A percentile compares a stretch with the other conserved stretches of the same genome.
These are phyloP conservation scores for Pomatorhinus ruficollis DNA, from an alignment of 2,113 vertebrate genomes.

Conservation along the genomic window DNA sequence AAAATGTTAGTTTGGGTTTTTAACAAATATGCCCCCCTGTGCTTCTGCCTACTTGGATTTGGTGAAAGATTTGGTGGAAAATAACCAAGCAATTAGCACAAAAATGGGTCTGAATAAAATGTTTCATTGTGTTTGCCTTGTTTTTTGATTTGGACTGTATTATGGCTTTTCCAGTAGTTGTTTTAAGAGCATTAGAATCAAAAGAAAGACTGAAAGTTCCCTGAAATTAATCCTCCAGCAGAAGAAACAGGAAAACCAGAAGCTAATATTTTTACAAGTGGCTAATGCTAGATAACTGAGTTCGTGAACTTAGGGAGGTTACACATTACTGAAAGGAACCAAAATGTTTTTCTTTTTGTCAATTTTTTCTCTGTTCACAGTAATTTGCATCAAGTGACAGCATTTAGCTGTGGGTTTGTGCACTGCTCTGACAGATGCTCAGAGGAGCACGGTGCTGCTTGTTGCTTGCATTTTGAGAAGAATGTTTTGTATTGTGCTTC, in stretches of 20 bases:
- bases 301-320: slow-evolving; percentile 55
- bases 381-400: background rate
- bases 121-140: background rate
- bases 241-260: slow-evolving; percentile 70
- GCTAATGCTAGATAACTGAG: slow-evolving; percentile 70
- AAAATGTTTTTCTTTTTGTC: background rate
- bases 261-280: slow-evolving; percentile 74
- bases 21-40: background rate
- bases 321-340: background rate
- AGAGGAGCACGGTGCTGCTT: background rate
- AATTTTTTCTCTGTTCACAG: background rate
- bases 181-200: slow-evolving; percentile 50
- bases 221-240: slow-evolving; percentile 62
- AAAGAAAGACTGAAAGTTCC: slow-evolving; percentile 44
- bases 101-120: background rate
- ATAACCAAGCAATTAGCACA: background rate
- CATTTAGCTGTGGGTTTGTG: background rate
- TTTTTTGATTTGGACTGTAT: background rate
- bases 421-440: background rate
- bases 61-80: background rate
- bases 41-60: background rate
- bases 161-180: slow-evolving; percentile 6
- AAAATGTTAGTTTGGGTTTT: background rate
- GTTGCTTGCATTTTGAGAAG: background rate
- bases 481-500: background rate